Conservation (phyloP, 2,113 vertebrate species). For the Rhabdornis inornatus region DNA sequence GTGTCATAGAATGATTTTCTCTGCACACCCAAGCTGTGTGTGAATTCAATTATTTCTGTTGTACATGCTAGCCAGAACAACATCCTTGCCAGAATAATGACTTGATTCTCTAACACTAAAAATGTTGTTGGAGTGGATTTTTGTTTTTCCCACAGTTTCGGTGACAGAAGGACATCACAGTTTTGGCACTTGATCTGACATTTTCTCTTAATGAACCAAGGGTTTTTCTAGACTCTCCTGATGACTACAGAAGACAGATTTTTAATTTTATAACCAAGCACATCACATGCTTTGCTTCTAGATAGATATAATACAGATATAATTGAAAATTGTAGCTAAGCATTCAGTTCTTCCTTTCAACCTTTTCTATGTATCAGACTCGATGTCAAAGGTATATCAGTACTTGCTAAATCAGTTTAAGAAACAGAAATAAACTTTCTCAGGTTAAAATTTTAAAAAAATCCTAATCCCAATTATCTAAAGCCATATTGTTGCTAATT, state of each 20-base stretch:
- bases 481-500: background rate
- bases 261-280: background rate
- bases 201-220: background rate
- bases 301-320: background rate
- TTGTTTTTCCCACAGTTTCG: fast-evolving
- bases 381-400: background rate
- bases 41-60: background rate
- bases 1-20: background rate
- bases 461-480: background rate
- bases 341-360: background rate
- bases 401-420: background rate
- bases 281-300: background rate
- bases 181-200: background rate
- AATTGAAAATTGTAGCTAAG: background rate
- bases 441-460: background rate
- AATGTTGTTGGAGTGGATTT: background rate
- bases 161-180: background rate
- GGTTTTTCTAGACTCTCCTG: background rate
- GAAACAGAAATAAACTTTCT: background rate
- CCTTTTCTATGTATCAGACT: background rate
- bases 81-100: background rate
- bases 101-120: background rate
- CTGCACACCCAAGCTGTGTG: background rate
- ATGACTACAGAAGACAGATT: background rate
- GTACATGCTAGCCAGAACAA: no score